A percentile compares a stretch with the other conserved stretches of the same genome.
These are phyloP conservation scores for Gallinago stenura DNA, from an alignment of 2,797 vertebrate genomes.

Conservation along the genomic window DNA sequence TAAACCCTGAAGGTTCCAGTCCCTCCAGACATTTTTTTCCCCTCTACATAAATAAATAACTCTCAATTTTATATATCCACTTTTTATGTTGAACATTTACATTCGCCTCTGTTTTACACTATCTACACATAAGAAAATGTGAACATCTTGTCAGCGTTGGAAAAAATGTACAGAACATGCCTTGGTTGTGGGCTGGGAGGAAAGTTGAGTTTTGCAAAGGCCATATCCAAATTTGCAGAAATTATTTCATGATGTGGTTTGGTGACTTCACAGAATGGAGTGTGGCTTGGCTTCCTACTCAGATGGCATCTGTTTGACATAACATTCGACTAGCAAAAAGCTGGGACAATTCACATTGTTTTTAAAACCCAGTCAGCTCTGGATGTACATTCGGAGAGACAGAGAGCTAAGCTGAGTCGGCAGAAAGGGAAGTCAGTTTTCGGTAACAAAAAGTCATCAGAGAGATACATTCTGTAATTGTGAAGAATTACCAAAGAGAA, in stretches of 20 bases:
- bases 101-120: constrained; percentile 82
- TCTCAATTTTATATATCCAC: constrained; percentile 82
- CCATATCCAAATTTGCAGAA: constrained; percentile 64
- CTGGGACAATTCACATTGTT: neutral
- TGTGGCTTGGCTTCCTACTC: constrained; percentile 58
- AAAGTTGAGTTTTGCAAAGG: constrained; percentile 72
- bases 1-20: constrained; percentile 86
- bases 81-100: constrained; percentile 84
- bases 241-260: neutral
- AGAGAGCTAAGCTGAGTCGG: constrained; percentile 1
- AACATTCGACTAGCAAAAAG: neutral
- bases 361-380: constrained; percentile 10
- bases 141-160: constrained; percentile 17
- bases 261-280: neutral
- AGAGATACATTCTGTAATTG: constrained; percentile 30
- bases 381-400: constrained; percentile 27
- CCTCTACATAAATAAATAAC: constrained; percentile 92
- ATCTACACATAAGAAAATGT: constrained; percentile 84
- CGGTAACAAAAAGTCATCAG: constrained; percentile 43
- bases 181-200: constrained; percentile 58
- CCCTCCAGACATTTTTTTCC: constrained; percentile 72
- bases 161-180: constrained; percentile 42
- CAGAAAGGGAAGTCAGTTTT: constrained; percentile 60
- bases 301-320: neutral
- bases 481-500: constrained; percentile 7